Percentiles rank a stretch among this genome's conserved stretches.
Evolutionary conservation across 2,113 vertebrate genomes (phyloP).

Genomic region (Nymphicus hollandicus): DNA sequence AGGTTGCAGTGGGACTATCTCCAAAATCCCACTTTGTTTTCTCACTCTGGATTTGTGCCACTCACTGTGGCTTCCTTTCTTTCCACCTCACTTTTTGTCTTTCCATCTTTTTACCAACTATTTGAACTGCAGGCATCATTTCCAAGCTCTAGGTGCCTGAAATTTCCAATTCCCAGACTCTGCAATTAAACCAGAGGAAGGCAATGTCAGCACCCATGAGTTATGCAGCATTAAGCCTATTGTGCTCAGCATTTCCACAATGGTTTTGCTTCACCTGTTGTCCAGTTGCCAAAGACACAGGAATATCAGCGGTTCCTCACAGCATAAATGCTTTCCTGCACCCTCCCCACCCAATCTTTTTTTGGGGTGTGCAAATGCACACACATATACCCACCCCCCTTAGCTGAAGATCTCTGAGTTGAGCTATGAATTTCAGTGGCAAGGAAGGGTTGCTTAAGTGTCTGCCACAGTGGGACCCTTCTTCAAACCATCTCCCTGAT

Average conservation of each 20-base stretch:
- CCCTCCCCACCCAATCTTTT: not conserved
- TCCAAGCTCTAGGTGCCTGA: not conserved
- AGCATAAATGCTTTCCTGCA: not conserved
- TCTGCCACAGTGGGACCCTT: not conserved
- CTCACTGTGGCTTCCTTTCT: not conserved
- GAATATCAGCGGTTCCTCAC: not conserved
- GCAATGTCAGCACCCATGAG: rapidly evolving
- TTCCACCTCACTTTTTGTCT: not conserved
- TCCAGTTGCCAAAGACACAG: not conserved
- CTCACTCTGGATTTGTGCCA: not conserved
- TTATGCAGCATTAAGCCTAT: not conserved
- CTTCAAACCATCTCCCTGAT: not conserved
- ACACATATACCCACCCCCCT: not conserved
- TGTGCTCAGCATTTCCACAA: not conserved
- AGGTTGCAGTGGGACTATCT: not conserved
- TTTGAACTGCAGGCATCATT: not conserved
- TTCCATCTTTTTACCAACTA: not conserved
- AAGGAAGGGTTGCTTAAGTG: not conserved
- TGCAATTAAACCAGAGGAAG: not conserved
- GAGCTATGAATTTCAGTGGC: not conserved
- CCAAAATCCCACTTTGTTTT: not conserved
- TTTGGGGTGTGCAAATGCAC: not conserved
- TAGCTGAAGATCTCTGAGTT: not conserved
- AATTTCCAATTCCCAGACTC: not conserved
- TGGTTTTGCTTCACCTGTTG: not conserved